phyloP scores from a whole-genome alignment of 2,797 vertebrate species.

The Phataginus tetradactyla region DNA sequence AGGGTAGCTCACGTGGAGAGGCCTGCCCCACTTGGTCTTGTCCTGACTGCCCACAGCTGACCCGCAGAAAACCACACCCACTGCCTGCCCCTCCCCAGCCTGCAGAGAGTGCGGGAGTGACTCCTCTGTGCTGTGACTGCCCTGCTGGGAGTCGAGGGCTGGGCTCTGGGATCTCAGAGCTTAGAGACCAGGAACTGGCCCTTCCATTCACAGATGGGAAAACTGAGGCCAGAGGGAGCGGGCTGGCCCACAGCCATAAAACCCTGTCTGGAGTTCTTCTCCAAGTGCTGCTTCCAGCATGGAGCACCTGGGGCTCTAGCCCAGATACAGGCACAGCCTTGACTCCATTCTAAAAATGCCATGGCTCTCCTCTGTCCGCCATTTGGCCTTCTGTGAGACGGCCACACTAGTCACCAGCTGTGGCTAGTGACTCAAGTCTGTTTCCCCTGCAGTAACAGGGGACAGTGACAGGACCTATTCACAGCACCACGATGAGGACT shows the following conservation, averaged over 20 bases:
- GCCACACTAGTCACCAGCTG: background rate
- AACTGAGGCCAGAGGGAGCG: background rate
- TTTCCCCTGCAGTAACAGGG: background rate
- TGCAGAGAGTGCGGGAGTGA: background rate
- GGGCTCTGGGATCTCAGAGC: background rate
- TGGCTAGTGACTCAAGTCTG: accelerated
- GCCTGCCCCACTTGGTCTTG: background rate
- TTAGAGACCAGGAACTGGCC: background rate
- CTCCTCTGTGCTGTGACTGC: background rate
- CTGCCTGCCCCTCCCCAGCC: background rate
- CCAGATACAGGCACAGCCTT: background rate
- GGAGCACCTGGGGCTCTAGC: background rate
- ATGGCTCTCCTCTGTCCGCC: background rate
- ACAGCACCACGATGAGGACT: accelerated
- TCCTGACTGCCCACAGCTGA: background rate
- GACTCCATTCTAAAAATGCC: background rate
- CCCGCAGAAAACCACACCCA: background rate
- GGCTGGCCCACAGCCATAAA: background rate
- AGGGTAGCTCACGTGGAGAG: background rate
- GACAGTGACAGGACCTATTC: background rate
- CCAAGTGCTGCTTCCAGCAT: background rate
- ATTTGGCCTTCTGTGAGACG: accelerated
- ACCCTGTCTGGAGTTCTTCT: background rate
- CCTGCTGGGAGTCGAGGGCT: too few species aligned
- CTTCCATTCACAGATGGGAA: background rate